Percentiles rank a stretch among this genome's conserved stretches.
These are phyloP conservation scores for Cyrtonyx montezumae DNA, from an alignment of 2,113 vertebrate species.

Conservation along the genomic window DNA sequence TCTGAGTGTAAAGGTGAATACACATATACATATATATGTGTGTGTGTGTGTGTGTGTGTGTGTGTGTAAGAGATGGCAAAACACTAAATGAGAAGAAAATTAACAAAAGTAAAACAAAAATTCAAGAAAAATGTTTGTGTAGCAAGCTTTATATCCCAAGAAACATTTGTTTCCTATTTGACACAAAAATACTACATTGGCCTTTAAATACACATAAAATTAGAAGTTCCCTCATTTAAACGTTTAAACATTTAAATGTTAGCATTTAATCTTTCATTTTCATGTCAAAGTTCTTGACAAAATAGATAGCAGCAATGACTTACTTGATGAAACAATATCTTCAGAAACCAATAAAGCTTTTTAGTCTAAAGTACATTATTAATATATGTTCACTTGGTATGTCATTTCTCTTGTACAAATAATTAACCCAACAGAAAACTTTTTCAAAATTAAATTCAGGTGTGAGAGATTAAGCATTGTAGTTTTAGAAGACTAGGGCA, in stretches of 20 bases:
- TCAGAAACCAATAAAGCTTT: conserved; percentile 24
- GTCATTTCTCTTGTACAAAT: not conserved
- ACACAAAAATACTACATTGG: not conserved
- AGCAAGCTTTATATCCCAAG: not conserved
- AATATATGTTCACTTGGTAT: too few relatives aligned
- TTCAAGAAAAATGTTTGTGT: rapidly evolving
- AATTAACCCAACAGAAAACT: not conserved
- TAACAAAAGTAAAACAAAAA: not conserved
- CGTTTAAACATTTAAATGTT: too few relatives aligned
- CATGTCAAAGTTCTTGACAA: not conserved
- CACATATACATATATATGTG: too few relatives aligned
- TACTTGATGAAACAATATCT: not conserved
- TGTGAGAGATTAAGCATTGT: rapidly evolving
- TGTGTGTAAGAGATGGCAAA: not conserved
- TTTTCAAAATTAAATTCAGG: not conserved
- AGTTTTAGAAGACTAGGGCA: not conserved
- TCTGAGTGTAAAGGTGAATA: not conserved
- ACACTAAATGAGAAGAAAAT: not conserved
- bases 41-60: too few relatives aligned
- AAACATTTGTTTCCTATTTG: not conserved
- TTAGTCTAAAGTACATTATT: not conserved
- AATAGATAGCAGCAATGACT: not conserved
- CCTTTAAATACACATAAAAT: not conserved
- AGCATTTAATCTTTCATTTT: not conserved
- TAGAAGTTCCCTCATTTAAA: not conserved